Evolutionary conservation across 2,888 invertebrate genomes (phyloP).

Genomic region (Sphaerophoria taeniata): DNA sequence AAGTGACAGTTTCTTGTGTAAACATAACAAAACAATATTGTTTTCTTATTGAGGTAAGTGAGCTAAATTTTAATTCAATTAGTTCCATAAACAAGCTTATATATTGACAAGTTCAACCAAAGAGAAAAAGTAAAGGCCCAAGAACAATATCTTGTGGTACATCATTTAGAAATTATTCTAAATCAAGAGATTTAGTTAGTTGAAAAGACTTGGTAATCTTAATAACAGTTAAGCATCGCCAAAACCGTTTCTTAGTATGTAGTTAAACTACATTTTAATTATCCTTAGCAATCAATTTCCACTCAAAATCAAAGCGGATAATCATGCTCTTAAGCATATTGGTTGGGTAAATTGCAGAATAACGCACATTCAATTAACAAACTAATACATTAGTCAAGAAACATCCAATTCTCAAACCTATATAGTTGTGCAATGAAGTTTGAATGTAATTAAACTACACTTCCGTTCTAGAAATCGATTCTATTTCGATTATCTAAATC

Average conservation of each 20-base stretch:
- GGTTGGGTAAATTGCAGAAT: background rate
- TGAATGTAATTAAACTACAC: background rate
- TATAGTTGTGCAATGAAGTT: background rate
- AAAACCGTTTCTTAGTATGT: background rate
- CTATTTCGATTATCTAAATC: conserved; percentile 9
- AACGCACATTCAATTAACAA: background rate
- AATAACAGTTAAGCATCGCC: background rate
- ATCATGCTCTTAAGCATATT: background rate
- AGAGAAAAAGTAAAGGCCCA: too few species aligned
- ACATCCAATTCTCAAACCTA: background rate
- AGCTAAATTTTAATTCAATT: too few species aligned
- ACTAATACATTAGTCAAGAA: background rate
- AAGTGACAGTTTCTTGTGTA: background rate
- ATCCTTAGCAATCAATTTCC: background rate
- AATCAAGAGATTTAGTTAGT: too few species aligned
- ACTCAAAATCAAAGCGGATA: background rate
- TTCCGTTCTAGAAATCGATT: conserved; percentile 9
- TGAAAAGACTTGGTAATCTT: too few species aligned
- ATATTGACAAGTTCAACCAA: too few species aligned
- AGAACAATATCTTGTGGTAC: too few species aligned
- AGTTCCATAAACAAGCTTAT: too few species aligned
- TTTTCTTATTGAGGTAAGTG: too few species aligned
- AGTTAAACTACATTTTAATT: background rate
- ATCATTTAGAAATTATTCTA: too few species aligned
- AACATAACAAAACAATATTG: background rate